Evolutionary conservation across 2,113 vertebrate genomes (phyloP).

Genomic region (Sylvietta virens): DNA sequence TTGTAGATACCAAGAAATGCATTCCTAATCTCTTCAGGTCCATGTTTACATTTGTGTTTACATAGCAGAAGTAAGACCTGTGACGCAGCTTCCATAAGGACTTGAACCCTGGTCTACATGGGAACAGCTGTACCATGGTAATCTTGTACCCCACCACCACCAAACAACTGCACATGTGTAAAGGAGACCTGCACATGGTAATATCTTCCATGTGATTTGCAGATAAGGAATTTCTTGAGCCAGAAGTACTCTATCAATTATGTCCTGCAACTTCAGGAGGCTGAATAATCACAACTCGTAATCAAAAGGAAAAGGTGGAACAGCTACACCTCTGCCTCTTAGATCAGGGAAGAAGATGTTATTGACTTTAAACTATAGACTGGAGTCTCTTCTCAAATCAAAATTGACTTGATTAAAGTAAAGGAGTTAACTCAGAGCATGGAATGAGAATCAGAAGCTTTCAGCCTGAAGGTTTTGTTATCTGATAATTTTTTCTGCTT

Average conservation of each 20-base stretch:
- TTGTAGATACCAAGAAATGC: neutral
- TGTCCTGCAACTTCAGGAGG: neutral
- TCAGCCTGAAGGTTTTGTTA: slow-evolving; percentile 2
- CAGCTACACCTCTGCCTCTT: neutral
- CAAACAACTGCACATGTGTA: neutral
- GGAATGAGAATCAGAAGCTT: neutral
- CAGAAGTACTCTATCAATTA: neutral
- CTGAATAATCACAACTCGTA: neutral
- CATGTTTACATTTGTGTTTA: neutral
- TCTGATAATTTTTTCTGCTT: neutral
- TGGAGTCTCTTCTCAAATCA: neutral
- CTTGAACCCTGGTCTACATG: neutral
- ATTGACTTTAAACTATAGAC: neutral
- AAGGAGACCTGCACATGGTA: neutral
- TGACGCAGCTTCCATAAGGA: neutral
- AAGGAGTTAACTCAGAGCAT: neutral
- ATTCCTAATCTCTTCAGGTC: neutral
- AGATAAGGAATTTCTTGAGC: neutral
- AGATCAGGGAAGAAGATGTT: neutral
- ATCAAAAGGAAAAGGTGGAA: neutral
- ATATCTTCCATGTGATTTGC: neutral
- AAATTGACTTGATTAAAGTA: neutral
- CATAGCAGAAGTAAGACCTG: neutral
- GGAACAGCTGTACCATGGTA: neutral
- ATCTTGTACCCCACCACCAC: neutral